A percentile compares a stretch with the other conserved stretches of the same genome.
phyloP scores from a whole-genome alignment of 2,797 vertebrate genomes.

The Novumbra hubbsi region DNA sequence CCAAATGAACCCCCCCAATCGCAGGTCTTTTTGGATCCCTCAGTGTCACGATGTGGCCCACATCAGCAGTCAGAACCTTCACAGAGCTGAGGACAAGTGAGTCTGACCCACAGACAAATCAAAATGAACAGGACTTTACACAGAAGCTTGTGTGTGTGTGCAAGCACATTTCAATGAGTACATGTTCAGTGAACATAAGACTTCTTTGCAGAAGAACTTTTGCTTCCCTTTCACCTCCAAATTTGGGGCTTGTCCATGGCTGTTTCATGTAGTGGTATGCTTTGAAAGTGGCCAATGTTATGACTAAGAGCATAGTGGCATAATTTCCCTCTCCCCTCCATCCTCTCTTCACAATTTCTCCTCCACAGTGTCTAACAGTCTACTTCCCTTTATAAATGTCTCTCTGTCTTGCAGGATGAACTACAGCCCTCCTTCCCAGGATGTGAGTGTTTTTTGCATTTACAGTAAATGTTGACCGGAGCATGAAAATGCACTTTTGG shows the following conservation, averaged over 20 bases:
- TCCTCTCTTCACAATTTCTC: not conserved
- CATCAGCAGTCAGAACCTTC: slow-evolving; percentile 81
- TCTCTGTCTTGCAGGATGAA: slow-evolving; percentile 68
- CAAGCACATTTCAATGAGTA: too few species aligned
- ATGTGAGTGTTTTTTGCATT: slow-evolving; percentile 60
- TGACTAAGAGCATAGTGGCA: slow-evolving; percentile 53
- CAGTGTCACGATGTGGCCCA: slow-evolving; percentile 75
- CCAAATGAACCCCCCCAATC: slow-evolving; percentile 28
- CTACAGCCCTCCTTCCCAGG: slow-evolving; percentile 73
- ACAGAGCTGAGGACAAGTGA: slow-evolving; percentile 80
- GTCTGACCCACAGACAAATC: slow-evolving; percentile 43
- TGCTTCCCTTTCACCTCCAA: not conserved
- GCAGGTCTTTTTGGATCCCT: slow-evolving; percentile 82
- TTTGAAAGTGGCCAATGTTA: slow-evolving; percentile 14
- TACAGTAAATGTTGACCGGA: not conserved
- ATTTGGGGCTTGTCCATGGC: not conserved
- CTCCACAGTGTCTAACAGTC: slow-evolving; percentile 1
- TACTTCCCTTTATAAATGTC: slow-evolving; percentile 23
- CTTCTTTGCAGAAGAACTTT: not conserved
- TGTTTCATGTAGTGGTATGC: not conserved
- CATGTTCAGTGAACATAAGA: not conserved
- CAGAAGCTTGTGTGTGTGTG: not conserved
- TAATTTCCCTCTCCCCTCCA: not conserved
- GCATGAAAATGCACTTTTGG: not conserved
- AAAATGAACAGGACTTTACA: not conserved